Evolutionary conservation across 2,888 invertebrate species (phyloP), one percentile per base, ranked within the genome.

Genomic region (Tipula lateralis): DNA sequence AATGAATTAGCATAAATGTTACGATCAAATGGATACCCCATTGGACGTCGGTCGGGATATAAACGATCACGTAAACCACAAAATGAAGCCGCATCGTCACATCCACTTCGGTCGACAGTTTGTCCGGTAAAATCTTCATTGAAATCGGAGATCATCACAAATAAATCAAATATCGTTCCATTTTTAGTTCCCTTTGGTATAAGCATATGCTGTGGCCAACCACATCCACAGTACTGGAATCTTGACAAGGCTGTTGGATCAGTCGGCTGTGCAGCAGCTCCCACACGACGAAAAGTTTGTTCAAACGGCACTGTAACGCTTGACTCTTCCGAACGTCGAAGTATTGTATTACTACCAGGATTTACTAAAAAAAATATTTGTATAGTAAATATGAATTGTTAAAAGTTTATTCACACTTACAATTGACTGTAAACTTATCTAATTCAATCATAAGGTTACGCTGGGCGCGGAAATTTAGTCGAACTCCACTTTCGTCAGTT

Each of bases 271-370:
- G 93, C 90, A 29, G 88, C 89, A 0, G 88, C 87, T 87, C 94
- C 93, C 86, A 93, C 88, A 88, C 92, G 92, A 3, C 94, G 92
- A 92, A 95, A 96, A 5, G 94, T 94, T 85, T 93, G 91, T 88
- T 94, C 94, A 89, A 93, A 95, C 0, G 95, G 95, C 87, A 95
- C 94, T 4, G 95, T 95, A 32, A 96, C 93, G 0, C 94, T 93
- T 0, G 95, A 95, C 36, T 94, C 92, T 1, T 89, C 87, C 6
- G 95, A 95, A 50, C 89, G 88, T 3, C 94, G 92, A 0, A 90
- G 91, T 85, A 96, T 91, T 0, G 90, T 91, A 88, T 93, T 94
- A 86, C 89, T 89, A 3, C 94, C 94, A 1, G 92, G 91, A 36
- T 90, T 91, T 86, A 95, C 94, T 95, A 89, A 19, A 83, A 34